Evolutionary conservation across 2,797 vertebrate species (phyloP).

Genomic region (Tympanoctomys barrerae): DNA sequence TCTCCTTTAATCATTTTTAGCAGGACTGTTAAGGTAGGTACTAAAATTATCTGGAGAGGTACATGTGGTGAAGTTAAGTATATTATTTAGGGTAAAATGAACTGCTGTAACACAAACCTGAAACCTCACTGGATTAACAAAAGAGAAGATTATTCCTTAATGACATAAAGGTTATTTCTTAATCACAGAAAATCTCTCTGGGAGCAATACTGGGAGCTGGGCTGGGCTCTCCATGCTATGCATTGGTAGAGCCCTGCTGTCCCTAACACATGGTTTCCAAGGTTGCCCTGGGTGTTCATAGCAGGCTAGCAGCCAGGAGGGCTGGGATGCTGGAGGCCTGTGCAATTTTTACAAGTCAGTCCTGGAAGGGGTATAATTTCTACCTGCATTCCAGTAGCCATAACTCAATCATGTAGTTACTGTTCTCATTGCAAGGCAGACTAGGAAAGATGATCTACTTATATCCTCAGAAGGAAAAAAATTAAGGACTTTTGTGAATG

Average conservation of each 20-base stretch:
- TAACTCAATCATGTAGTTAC: background rate
- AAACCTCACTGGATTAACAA: conserved; percentile 11
- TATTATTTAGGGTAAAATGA: conserved; percentile 25
- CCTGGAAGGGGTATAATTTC: background rate
- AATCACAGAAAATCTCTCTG: conserved; percentile 1
- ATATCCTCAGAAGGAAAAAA: background rate
- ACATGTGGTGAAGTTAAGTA: conserved; percentile 50
- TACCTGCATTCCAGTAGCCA: background rate
- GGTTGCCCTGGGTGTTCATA: background rate
- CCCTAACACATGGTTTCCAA: background rate
- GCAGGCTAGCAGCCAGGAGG: background rate
- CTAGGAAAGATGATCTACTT: background rate
- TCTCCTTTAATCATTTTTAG: conserved; percentile 66
- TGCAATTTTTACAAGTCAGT: background rate
- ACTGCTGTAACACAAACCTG: background rate
- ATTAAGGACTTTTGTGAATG: background rate
- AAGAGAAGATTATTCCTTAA: conserved; percentile 21
- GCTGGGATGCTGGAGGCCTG: background rate
- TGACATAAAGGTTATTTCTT: conserved; percentile 18
- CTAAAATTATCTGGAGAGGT: conserved; percentile 49
- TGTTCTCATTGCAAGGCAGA: background rate
- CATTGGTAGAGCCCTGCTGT: background rate
- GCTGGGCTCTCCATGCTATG: background rate
- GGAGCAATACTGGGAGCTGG: background rate
- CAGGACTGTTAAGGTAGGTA: conserved; percentile 14